Evolutionary conservation across 2,113 vertebrate species (phyloP).

Genomic region (Phaethon lepturus): DNA sequence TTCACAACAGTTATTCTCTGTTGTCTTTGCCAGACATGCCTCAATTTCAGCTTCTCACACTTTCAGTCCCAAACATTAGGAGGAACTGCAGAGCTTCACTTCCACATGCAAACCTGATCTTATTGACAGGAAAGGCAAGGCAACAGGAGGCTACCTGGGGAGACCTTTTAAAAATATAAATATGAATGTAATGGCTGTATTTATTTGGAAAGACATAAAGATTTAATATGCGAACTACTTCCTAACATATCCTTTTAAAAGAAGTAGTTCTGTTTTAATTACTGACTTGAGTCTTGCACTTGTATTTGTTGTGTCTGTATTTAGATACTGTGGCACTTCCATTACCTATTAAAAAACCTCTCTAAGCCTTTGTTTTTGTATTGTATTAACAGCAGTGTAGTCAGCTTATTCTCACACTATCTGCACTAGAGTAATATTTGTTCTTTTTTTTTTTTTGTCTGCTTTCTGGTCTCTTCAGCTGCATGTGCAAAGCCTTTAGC

Average conservation of each 20-base stretch:
- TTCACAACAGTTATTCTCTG: background rate
- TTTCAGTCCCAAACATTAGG: background rate
- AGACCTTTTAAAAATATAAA: background rate
- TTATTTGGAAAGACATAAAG: background rate
- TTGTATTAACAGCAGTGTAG: rapidly evolving
- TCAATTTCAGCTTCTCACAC: background rate
- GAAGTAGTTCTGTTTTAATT: background rate
- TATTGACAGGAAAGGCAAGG: background rate
- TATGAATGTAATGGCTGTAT: background rate
- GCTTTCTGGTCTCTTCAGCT: background rate
- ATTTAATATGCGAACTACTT: background rate
- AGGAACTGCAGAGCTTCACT: background rate
- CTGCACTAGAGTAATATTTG: background rate
- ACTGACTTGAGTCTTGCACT: background rate
- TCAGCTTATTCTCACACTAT: background rate
- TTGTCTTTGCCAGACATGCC: background rate
- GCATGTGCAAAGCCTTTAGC: background rate
- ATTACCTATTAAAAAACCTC: background rate
- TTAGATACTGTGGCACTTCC: background rate
- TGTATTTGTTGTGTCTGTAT: background rate
- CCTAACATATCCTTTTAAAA: background rate
- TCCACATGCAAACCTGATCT: background rate
- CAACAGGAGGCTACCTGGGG: background rate
- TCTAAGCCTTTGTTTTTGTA: background rate
- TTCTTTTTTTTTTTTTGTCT: too few species aligned